Evolutionary conservation across 2,888 invertebrate species (phyloP).

Genomic region (Oxystoma pomonae): DNA sequence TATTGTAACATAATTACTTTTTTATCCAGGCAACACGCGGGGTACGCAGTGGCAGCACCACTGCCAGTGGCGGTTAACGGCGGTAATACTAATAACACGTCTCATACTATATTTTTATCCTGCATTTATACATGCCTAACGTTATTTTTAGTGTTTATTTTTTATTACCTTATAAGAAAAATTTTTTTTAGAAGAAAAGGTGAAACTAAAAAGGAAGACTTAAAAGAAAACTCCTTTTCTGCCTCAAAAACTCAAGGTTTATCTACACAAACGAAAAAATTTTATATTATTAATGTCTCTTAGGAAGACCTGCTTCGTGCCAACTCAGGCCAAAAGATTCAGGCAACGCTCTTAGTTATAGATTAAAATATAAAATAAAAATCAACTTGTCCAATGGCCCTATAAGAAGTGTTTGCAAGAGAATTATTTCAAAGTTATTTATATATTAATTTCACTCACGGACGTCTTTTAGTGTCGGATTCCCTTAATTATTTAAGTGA

Average conservation of each 20-base stretch:
- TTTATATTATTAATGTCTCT: background rate
- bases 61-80: background rate
- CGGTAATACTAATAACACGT: background rate
- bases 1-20: background rate
- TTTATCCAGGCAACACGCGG: background rate
- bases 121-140: background rate
- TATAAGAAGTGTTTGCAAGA: no score
- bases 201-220: no score
- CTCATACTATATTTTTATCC: background rate
- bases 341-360: background rate
- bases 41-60: background rate
- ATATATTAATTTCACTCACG: no score
- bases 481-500: background rate
- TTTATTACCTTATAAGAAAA: no score
- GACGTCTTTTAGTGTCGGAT: background rate
- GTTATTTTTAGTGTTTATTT: background rate
- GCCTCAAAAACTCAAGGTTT: no score
- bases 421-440: no score
- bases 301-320: background rate
- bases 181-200: no score
- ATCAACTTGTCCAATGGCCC: no score
- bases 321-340: background rate
- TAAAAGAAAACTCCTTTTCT: no score
- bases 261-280: no score
- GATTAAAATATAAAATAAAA: background rate